Evolutionary conservation across 1,140 invertebrate species (phyloP).

Genomic region (Ceratosolen fusciceps): DNA sequence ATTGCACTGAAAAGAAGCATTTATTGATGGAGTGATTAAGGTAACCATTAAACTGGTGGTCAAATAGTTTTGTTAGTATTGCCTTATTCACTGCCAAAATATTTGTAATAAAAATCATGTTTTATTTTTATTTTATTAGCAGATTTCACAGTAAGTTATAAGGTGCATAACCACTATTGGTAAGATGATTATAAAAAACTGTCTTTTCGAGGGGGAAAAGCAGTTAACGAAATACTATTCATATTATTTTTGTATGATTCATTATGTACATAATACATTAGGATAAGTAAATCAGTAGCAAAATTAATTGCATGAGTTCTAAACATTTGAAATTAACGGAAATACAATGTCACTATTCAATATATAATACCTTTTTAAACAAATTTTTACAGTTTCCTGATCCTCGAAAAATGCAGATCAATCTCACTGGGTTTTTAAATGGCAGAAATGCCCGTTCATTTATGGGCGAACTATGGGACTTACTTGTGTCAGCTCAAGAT

Average conservation of each 20-base stretch:
- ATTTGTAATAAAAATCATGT: not conserved
- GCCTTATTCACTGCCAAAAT: slow-evolving; percentile 42
- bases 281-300: slow-evolving; percentile 22
- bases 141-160: slow-evolving; percentile 48
- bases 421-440: slow-evolving; percentile 98
- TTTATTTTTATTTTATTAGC: slow-evolving; percentile 26
- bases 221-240: slow-evolving; percentile 60
- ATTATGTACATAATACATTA: slow-evolving; percentile 28
- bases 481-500: slow-evolving; percentile 95
- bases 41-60: slow-evolving; percentile 15
- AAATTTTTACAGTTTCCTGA: slow-evolving; percentile 87
- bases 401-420: slow-evolving; percentile 99
- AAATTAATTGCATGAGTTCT: slow-evolving; percentile 39
- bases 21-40: slow-evolving; percentile 40
- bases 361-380: slow-evolving; percentile 26
- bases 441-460: slow-evolving; percentile 97
- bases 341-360: not conserved
- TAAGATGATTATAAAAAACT: slow-evolving; percentile 64
- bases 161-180: slow-evolving; percentile 49
- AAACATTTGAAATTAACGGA: slow-evolving; percentile 15
- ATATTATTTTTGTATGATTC: slow-evolving; percentile 2
- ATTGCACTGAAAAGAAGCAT: slow-evolving; percentile 18
- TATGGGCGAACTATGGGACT: slow-evolving; percentile 96
- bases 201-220: slow-evolving; percentile 73
- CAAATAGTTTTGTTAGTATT: not conserved